Base-by-base conservation (phyloP, 2,113 vertebrate species). In the Polyodon spathula region DNA sequence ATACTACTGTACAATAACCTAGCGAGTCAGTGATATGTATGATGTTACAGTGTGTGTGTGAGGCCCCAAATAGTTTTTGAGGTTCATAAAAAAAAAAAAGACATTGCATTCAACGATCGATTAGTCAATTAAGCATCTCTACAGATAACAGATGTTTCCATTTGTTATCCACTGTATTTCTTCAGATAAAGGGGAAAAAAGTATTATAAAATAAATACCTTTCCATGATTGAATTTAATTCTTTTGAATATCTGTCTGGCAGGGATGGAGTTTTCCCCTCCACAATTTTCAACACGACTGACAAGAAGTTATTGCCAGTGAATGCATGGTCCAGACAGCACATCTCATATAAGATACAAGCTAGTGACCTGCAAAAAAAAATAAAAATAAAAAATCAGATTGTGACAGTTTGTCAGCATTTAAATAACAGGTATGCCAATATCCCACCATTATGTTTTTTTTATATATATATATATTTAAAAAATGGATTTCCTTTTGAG, bases 311-410 rank as follows among this genome's bases (percentile, higher is more conserved):
- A 56, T 85, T 85, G 8, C 83, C 91, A 42, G 75, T 64, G 71
- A 93, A 95, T n/a, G 89, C 87, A 2, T 88, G 89, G 44, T 69
- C 77, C 86, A 94, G 72, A 60, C 87, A 87, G 71, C 91, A 92
- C 79, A 94, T 88, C 75, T 93, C 88, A 11, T 89, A 88, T n/a
- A 94, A 78, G 68, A 94, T 80, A 63, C 90, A 94, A 6, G 89
- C 91, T 69, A 95, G 70, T 37, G 90, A 92, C 89, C 89, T 92
- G 54, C n/a, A 68, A 71, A 62, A 40, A 65, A 44, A 8, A 64
- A 43, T 54, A 61, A 59, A 39, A 52, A 14, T 27, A 27, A 27
- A 27, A 27, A 3, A 27, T 27, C 3, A 27, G 27, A 27, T 27
- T 27, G 2, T 27, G 27, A 3, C 27, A n/a, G n/a, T n/a, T 27